phyloP scores from a whole-genome alignment of 2,888 invertebrate species.

The Macrostomum cliftonense region DNA sequence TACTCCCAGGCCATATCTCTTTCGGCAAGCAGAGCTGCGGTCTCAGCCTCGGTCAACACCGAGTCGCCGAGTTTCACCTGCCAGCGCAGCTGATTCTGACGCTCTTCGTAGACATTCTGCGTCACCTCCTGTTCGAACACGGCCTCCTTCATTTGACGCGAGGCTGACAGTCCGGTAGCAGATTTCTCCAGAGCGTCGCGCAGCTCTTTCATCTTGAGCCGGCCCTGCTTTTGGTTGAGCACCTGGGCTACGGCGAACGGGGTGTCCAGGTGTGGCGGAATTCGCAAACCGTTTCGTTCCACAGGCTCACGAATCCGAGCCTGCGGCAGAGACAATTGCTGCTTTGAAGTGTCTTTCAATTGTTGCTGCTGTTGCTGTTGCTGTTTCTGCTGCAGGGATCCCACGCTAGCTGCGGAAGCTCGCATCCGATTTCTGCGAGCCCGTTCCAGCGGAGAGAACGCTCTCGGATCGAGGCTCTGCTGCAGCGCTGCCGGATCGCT shows the following conservation, averaged over 20 bases:
- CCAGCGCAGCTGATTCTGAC: constrained; percentile 36
- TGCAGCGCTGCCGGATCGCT: background rate
- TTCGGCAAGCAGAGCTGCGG: constrained; percentile 19
- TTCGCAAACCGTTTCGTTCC: constrained; percentile 27
- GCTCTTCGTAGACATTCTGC: constrained; percentile 31
- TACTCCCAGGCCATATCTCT: constrained; percentile 20
- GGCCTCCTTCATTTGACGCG: constrained; percentile 33
- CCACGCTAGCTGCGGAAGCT: background rate
- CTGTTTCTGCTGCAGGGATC: background rate
- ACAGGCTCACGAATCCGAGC: constrained; percentile 14
- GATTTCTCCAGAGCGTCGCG: constrained; percentile 20
- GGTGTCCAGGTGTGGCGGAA: constrained; percentile 26
- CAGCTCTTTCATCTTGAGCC: constrained; percentile 30
- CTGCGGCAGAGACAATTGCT: constrained; percentile 1
- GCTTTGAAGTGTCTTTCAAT: constrained; percentile 1
- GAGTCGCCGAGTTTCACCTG: constrained; percentile 32
- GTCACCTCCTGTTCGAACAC: constrained; percentile 31
- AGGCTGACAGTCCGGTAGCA: constrained; percentile 12
- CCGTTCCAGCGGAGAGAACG: constrained; percentile 25
- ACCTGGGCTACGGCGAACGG: constrained; percentile 32
- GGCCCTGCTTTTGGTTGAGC: constrained; percentile 32
- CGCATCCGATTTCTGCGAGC: constrained; percentile 20
- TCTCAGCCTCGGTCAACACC: constrained; percentile 20
- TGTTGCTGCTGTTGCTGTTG: background rate
- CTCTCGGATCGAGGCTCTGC: constrained; percentile 20